Conservation (phyloP, 2,888 invertebrate species). For the Podabrus alpinus region DNA sequence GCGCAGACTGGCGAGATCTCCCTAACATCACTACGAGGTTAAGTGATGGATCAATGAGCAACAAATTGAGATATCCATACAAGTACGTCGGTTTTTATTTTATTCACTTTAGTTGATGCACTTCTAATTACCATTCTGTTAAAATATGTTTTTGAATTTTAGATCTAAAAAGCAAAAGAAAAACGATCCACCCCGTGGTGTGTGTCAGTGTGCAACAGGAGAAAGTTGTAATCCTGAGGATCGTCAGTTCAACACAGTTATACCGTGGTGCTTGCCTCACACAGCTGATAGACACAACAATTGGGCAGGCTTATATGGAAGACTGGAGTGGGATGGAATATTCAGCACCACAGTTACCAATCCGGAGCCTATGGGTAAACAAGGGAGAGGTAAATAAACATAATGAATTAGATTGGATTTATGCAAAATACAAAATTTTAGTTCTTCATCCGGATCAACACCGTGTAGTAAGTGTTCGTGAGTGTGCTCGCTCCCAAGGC, state of each 20-base stretch:
- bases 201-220: slow-evolving; percentile 75
- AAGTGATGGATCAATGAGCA: slow-evolving; percentile 70
- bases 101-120: too few relatives aligned
- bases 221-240: slow-evolving; percentile 70
- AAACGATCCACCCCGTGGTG: slow-evolving; percentile 65
- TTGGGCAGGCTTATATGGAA: slow-evolving; percentile 85
- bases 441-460: slow-evolving; percentile 81
- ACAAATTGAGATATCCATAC: slow-evolving; percentile 60
- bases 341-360: slow-evolving; percentile 85
- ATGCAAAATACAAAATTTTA: slow-evolving; percentile 33
- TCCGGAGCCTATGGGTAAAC: slow-evolving; percentile 91
- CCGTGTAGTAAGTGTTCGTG: slow-evolving; percentile 83
- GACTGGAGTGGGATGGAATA: slow-evolving; percentile 82
- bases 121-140: too few relatives aligned
- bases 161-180: slow-evolving; percentile 58
- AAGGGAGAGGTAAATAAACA: slow-evolving; percentile 64
- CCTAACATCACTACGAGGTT: slow-evolving; percentile 76
- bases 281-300: slow-evolving; percentile 84
- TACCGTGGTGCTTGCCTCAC: slow-evolving; percentile 89
- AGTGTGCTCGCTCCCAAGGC: slow-evolving; percentile 86
- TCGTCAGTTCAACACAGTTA: slow-evolving; percentile 80
- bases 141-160: slow-evolving; percentile 47
- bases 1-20: slow-evolving; percentile 85
- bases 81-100: slow-evolving; percentile 50
- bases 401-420: not conserved